Base-by-base conservation (phyloP, 2,113 vertebrate species). In the Garra rufa region DNA sequence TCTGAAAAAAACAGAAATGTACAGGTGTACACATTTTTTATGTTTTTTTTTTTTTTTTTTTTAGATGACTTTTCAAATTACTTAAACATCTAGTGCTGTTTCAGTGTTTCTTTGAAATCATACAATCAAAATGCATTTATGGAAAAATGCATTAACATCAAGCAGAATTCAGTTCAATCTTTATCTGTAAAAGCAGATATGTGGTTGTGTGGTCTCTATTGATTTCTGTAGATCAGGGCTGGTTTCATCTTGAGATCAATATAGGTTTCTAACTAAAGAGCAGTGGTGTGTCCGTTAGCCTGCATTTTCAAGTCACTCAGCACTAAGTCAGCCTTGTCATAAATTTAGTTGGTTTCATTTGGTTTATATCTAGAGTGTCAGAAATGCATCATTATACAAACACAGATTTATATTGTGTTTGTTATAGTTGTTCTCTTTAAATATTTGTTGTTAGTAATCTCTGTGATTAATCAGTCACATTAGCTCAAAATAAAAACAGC, bases 151-250 rank as follows among this genome's bases (percentile, higher is more conserved):
- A 55, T 24, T 8, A 17, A 14, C 1, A 24, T 52, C 26, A 41
- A 55, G 1, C 21, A 11, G 15, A 76, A 24, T 74, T 28, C n/a
- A 74, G 7, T 50, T 3, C 7, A 74, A 9, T 55, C 74, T 78
- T 21, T 41, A 7, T 38, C 2, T 78, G 55, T 78, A 77, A 17
- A 30, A 2, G 19, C 46, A 78, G 10, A 78, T 78, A 15, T 21
- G 34, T 59, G 52, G 52, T 24, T 77, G 28, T 76, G 9, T 76
- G 46, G 21, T 50, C 17, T 76, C 74, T 52, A 76, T 76, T 76
- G 74, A 76, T 78, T 61, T 59, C 34, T 61, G 55, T 8, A 38
- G 76, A 41, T 15, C 9, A 61, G 55, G 21, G n/a, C 43, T 24
- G 30, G n/a, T 26, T 78, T 61, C 38, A 61, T 43, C 34, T 78